phyloP scores from a whole-genome alignment of 2,113 vertebrate species.

The Melanerpes formicivorus region DNA sequence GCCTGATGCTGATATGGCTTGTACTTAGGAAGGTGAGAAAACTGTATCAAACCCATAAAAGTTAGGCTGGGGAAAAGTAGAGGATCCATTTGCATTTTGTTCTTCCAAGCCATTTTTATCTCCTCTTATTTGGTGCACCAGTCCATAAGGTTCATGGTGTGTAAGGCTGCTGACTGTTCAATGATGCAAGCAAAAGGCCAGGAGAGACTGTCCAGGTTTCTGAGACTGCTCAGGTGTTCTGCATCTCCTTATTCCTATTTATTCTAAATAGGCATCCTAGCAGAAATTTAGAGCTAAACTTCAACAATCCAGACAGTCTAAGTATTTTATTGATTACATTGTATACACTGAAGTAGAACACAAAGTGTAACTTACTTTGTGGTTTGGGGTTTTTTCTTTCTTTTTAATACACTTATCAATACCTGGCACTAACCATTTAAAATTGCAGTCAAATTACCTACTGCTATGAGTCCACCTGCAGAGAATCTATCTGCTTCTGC shows the following conservation, averaged over 20 bases:
- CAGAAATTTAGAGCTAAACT: neutral
- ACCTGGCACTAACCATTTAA: neutral
- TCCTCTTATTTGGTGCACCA: neutral
- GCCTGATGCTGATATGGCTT: neutral
- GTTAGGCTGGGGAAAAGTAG: neutral
- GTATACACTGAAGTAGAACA: constrained; percentile 6
- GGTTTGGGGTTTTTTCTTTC: neutral
- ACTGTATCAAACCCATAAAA: neutral
- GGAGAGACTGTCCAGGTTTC: neutral
- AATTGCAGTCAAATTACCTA: constrained; percentile 39
- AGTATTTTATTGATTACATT: constrained; percentile 62
- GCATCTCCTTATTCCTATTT: neutral
- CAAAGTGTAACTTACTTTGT: constrained; percentile 1
- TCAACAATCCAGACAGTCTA: neutral
- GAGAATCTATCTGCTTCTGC: neutral
- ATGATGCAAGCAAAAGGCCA: neutral
- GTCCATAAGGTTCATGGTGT: neutral
- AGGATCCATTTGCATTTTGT: neutral
- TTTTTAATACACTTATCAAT: neutral
- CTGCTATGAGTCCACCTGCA: constrained; percentile 6
- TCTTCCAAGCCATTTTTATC: neutral
- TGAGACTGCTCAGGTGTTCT: neutral
- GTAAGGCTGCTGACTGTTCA: neutral
- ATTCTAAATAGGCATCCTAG: neutral
- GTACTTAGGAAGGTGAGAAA: neutral